These are phyloP conservation scores for Netta rufina DNA, from an alignment of 2,797 vertebrate genomes.

Conservation along the genomic window DNA sequence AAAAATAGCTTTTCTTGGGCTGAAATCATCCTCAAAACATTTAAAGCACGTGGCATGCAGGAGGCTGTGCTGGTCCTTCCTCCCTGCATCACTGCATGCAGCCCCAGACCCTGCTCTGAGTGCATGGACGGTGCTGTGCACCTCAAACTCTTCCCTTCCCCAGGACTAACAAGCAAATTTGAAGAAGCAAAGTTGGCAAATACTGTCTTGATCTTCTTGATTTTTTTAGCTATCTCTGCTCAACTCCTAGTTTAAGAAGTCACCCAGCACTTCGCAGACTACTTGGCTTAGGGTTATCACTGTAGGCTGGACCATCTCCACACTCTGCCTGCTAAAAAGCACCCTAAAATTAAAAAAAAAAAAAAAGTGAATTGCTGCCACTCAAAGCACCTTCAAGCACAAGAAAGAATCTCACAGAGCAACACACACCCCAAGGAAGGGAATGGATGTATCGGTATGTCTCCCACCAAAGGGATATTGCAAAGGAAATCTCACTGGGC, in stretches of 20 bases:
- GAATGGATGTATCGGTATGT: neutral
- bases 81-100: neutral
- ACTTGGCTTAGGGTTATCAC: neutral
- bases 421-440: neutral
- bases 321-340: fast-evolving
- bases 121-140: neutral
- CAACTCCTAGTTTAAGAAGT: neutral
- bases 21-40: neutral
- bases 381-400: neutral
- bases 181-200: neutral
- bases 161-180: neutral
- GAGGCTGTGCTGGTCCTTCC: neutral
- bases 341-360: neutral
- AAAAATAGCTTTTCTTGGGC: neutral
- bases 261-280: neutral
- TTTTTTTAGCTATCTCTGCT: neutral
- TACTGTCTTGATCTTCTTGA: neutral
- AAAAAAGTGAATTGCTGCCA: neutral
- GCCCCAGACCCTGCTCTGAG: neutral
- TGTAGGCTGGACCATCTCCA: neutral
- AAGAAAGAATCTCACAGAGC: neutral
- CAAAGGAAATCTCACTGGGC: neutral
- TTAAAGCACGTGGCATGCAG: fast-evolving
- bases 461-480: neutral
- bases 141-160: neutral